These are phyloP conservation scores for Enteromius thamalakanensis DNA, from an alignment of 2,797 vertebrate species.

Conservation along the genomic window DNA sequence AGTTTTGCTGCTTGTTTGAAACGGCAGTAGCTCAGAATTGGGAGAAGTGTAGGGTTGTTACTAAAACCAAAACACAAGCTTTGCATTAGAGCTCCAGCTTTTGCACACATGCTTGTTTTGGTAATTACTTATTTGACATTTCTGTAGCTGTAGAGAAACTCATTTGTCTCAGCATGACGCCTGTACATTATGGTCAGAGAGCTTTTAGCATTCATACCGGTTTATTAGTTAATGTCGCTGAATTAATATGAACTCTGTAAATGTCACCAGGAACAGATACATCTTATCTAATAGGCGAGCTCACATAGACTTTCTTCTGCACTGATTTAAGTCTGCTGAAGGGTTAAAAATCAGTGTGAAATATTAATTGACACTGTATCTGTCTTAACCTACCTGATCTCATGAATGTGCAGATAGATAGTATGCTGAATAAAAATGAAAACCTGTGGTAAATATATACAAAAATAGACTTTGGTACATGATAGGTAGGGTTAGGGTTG, in stretches of 20 bases:
- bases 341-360: neutral
- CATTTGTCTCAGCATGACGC: neutral
- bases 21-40: neutral
- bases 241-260: constrained; percentile 25
- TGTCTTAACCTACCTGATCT: neutral
- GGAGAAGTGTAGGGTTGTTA: constrained; percentile 15
- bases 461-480: too few species aligned
- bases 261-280: constrained; percentile 17
- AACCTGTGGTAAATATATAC: too few species aligned
- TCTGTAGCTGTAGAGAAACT: neutral
- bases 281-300: constrained; percentile 1
- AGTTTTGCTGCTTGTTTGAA: constrained; percentile 39
- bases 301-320: neutral
- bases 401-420: too few species aligned
- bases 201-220: neutral
- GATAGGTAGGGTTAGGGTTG: too few species aligned
- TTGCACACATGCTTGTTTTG: neutral
- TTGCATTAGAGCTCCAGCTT: neutral
- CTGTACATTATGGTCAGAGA: neutral
- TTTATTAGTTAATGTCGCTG: constrained; percentile 17
- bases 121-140: constrained; percentile 27
- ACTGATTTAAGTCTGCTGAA: neutral
- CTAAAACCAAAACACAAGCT: neutral
- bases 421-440: too few species aligned
- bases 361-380: neutral